These are phyloP conservation scores for Alviniconcha strummeri DNA, from an alignment of 2,888 invertebrate species.

Conservation along the genomic window DNA sequence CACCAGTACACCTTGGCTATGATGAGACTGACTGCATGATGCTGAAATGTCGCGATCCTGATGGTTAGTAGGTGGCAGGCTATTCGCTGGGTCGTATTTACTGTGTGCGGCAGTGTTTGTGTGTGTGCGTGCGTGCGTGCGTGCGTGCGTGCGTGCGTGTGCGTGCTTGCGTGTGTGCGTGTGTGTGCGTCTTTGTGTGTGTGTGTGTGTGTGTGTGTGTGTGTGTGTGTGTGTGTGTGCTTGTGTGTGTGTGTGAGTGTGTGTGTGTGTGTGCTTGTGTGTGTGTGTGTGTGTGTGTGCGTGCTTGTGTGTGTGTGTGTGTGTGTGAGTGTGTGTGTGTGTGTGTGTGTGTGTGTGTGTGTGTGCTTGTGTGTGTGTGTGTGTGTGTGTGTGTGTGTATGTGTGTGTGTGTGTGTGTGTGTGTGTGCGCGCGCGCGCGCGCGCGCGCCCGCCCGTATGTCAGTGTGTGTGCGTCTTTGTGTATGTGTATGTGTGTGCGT, in stretches of 20 bases:
- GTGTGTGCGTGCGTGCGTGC: not conserved
- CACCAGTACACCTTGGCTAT: too few species aligned
- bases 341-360: not conserved
- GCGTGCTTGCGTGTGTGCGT: not conserved
- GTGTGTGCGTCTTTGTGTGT: not conserved
- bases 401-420: not conserved
- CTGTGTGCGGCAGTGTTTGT: not conserved
- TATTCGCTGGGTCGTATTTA: not conserved
- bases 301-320: not conserved
- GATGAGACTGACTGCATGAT: too few species aligned
- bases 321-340: slow-evolving; percentile 24
- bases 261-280: slow-evolving; percentile 9
- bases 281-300: slow-evolving; percentile 24
- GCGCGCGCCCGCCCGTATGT: not conserved
- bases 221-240: slow-evolving; percentile 14
- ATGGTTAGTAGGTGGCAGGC: too few species aligned
- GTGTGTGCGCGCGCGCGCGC: slow-evolving; percentile 3
- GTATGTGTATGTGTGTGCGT: slow-evolving; percentile 13
- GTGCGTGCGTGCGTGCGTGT: not conserved
- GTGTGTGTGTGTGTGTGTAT: not conserved
- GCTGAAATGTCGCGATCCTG: not conserved
- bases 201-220: not conserved
- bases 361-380: not conserved
- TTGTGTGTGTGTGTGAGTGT: not conserved
- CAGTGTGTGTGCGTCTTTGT: not conserved